Base-by-base conservation (phyloP, 2,113 vertebrate genomes). In the Epinephelus lanceolatus region DNA sequence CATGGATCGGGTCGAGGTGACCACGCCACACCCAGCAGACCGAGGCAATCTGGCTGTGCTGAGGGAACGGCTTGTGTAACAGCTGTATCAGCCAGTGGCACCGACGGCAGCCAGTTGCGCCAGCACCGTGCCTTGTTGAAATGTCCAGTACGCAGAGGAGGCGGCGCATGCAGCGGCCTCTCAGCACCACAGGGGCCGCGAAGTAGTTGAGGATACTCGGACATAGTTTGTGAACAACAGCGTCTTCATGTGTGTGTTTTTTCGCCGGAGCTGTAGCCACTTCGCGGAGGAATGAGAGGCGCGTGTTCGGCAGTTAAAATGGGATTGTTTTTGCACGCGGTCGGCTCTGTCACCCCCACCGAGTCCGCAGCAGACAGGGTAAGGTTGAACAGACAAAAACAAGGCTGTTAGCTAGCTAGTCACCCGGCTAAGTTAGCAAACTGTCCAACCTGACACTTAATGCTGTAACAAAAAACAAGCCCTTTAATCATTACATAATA, bases 321-420 rank as follows among this genome's bases (percentile, higher is more conserved):
- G 95, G 94, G 94, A 80, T 81, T 95, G 85, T 94, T 96, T 88
- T 82, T 96, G 81, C 93, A 95, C 81, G 77, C 88, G 25, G 90
- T 90, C 1, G 94, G 90, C 83, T 90, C 93, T 74, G 92, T 92
- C 81, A 91, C 76, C 82, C 93, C 94, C 78, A 94, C 94, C 51
- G 92, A 94, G 81, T 75, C 93, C 30, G 85, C 89, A 23, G 81
- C 69, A 57, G 87, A 94, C 62, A 82, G 87, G 95, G 95, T 96
- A 94, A 95, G 95, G 80, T 18, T 76, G 60, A 71, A 63, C 56
- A 51, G 59, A 52, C 71, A 71, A 63, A 79, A 79, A 80, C 83
- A 80, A 83, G 73, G 13, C 71, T 79, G 77, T 27, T 71, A 76
- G 77, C 10, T 76, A 42, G 77, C 71, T 67, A 42, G 21, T 71